These are phyloP conservation scores for Lasioglossum calceatum DNA, from an alignment of 2,888 invertebrate species.

Conservation along the genomic window DNA sequence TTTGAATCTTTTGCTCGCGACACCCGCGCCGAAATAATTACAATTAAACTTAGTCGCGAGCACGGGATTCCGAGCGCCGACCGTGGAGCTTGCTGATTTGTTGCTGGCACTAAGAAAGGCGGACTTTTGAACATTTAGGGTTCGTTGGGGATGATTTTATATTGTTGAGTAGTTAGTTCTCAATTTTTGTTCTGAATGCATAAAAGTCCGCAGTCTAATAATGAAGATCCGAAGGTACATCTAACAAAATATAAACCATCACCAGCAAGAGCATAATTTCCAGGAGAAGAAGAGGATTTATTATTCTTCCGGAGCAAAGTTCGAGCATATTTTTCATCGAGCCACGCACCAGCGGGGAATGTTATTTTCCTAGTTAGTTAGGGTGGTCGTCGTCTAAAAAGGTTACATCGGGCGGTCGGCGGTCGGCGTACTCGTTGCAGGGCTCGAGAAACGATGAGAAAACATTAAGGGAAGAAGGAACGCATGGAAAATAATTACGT, in stretches of 20 bases:
- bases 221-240: not conserved
- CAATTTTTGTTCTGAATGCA: too few species aligned
- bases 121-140: not conserved
- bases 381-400: not conserved
- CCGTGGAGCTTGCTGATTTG: not conserved
- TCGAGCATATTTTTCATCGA: not conserved
- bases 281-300: not conserved
- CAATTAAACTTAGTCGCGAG: slow-evolving; percentile 12
- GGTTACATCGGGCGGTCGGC: not conserved
- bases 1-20: slow-evolving; percentile 20
- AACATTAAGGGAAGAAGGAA: not conserved
- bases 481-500: slow-evolving; percentile 43
- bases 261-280: not conserved
- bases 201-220: too few species aligned
- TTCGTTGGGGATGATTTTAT: not conserved
- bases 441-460: not conserved
- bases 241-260: not conserved
- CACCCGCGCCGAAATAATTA: slow-evolving; percentile 28
- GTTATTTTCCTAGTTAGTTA: not conserved
- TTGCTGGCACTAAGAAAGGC: not conserved
- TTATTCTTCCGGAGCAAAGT: not conserved
- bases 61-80: not conserved
- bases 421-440: not conserved
- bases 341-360: not conserved
- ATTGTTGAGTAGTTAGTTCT: not conserved